Evolutionary conservation across 2,797 vertebrate genomes (phyloP).

Genomic region (Epinephelus awoara): DNA sequence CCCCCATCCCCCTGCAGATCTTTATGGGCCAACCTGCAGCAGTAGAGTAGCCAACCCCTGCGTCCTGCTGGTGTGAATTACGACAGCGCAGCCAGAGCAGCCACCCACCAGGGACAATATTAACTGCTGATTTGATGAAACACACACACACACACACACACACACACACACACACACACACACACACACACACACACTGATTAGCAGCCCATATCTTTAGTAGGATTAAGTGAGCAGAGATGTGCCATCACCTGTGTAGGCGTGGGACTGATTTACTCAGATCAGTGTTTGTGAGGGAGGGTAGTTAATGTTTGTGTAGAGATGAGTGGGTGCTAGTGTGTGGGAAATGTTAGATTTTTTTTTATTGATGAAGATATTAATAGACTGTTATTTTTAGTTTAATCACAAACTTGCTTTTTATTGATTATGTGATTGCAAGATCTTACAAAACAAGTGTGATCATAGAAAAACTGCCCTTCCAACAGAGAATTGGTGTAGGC

Average conservation of each 20-base stretch:
- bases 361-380: not conserved
- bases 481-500: not conserved
- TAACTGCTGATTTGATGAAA: constrained; percentile 78
- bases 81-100: constrained; percentile 41
- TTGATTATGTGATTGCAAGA: too few relatives aligned
- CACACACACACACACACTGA: constrained; percentile 45
- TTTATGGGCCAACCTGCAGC: constrained; percentile 48
- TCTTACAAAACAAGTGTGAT: not conserved
- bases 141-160: constrained; percentile 33
- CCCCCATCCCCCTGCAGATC: constrained; percentile 22
- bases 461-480: not conserved
- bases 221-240: constrained; percentile 64
- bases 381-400: constrained; percentile 3
- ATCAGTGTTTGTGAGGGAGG: constrained; percentile 3
- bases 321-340: constrained; percentile 21
- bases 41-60: constrained; percentile 46
- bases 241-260: constrained; percentile 61
- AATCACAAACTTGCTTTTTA: not conserved
- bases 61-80: constrained; percentile 67
- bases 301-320: not conserved
- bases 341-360: not conserved
- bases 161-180: constrained; percentile 29
- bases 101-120: constrained; percentile 68
- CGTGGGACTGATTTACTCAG: constrained; percentile 61
- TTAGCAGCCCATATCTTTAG: constrained; percentile 65